These are phyloP conservation scores for Tragopan temminckii DNA, from an alignment of 2,797 vertebrate genomes.

Conservation along the genomic window DNA sequence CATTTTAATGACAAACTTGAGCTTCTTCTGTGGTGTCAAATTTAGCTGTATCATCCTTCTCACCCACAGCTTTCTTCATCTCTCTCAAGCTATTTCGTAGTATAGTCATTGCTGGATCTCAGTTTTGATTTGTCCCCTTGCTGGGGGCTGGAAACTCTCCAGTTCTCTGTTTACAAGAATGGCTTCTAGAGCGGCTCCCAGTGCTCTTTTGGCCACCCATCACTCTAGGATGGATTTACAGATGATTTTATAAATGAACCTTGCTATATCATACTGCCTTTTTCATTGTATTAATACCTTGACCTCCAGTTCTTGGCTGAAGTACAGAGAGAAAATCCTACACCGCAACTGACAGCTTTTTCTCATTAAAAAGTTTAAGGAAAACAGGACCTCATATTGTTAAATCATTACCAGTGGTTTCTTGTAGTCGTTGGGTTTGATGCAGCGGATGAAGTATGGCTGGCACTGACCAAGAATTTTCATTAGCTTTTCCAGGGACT, in stretches of 20 bases:
- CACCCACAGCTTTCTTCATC: background rate
- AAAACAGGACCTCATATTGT: background rate
- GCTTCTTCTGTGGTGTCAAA: background rate
- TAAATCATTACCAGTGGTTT: conserved; percentile 90
- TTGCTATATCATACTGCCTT: background rate
- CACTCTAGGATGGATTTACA: background rate
- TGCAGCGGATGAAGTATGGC: conserved; percentile 96
- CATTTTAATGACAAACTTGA: background rate
- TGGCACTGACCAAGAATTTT: conserved; percentile 91
- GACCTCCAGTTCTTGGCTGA: background rate
- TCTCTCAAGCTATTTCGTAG: background rate
- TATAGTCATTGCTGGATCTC: background rate
- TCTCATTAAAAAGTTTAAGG: background rate
- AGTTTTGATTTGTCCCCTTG: background rate
- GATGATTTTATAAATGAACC: background rate
- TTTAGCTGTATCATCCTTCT: background rate
- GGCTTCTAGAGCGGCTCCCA: background rate
- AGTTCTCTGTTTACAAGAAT: background rate
- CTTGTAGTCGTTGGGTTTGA: conserved; percentile 97
- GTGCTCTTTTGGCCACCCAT: background rate
- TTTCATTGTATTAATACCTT: background rate
- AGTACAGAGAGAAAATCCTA: background rate
- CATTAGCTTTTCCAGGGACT: conserved; percentile 96
- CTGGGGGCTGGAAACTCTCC: background rate
- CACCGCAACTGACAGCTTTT: background rate